Evolutionary conservation across 2,113 vertebrate species (phyloP), one percentile per base, ranked within the genome.

Genomic region (Plotosus lineatus): DNA sequence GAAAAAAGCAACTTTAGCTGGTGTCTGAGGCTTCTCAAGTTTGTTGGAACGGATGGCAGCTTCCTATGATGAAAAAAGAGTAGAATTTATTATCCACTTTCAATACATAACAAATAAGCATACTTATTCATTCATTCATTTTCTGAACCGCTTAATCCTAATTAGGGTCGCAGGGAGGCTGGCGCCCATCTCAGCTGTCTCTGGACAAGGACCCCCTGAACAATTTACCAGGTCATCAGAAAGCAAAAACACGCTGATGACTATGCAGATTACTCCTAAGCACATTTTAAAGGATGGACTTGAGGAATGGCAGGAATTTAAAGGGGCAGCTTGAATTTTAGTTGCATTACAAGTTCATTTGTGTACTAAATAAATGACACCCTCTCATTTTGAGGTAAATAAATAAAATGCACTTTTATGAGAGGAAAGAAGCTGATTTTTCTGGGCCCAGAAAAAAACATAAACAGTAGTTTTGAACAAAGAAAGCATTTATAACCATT

Each of bases 51-150:
- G 87, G 0, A 91, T 92, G 65, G 92, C 88, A 0, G 84, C 85
- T 79, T 96, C 95, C 96, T 97, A 82, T 77, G 91, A 36, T 83
- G 28, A 58, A 68, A 21, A 73, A 86, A 56, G 83, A 42, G 83
- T 5, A 26, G 1, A 56, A 8, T 38, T 9, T 26, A 56, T 42
- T 55, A 38, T 75, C 38, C 36, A 44, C 51, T 51, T 21, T 73
- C 23, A 33, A 53, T 1, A 65, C 21, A 21, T 65, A 38, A 65
- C 17, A 65, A 23, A 36, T n/a, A 4, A 19, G 21, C 26, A 73
- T 31, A 36, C 8, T 1, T 80, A n/a, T n/a, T n/a, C n/a, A n/a
- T n/a, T n/a, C n/a, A n/a, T n/a, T n/a, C n/a, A n/a, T n/a, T n/a
- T n/a, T n/a, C n/a, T n/a, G n/a, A n/a, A n/a, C n/a, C n/a, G n/a